A percentile compares a stretch with the other conserved stretches of the same genome.
Evolutionary conservation across 2,113 vertebrate genomes (phyloP).

Genomic region (crab-eating macaque (Macaca fascicularis)): DNA sequence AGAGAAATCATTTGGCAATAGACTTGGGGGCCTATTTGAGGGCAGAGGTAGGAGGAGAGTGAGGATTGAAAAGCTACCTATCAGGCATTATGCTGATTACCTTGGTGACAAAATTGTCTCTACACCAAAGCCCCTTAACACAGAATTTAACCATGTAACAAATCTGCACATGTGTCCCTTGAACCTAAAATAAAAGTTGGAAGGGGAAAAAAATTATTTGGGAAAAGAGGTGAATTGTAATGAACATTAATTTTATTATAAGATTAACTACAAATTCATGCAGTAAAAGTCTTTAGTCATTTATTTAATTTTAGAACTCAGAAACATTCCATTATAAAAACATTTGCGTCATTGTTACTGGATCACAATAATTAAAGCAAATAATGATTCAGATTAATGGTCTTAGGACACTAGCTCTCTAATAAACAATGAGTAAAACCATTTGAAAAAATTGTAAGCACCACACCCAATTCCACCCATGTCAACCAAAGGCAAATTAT

Average conservation of each 20-base stretch:
- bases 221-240: neutral
- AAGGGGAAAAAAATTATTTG: neutral
- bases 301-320: constrained; percentile 64
- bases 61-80: no score
- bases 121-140: no score
- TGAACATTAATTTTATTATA: constrained; percentile 40
- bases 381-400: constrained; percentile 48
- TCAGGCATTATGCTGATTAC: no score
- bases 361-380: constrained; percentile 59
- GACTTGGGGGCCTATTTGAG: no score
- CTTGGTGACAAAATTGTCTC: no score
- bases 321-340: constrained; percentile 52
- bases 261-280: constrained; percentile 43
- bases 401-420: neutral
- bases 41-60: no score
- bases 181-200: no score
- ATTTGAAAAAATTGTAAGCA: constrained; percentile 32
- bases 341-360: constrained; percentile 54
- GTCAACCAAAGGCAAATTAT: neutral
- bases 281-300: constrained; percentile 21
- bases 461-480: neutral
- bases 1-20: neutral
- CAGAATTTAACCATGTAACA: no score
- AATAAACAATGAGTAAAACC: constrained; percentile 26
- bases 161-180: no score